A percentile compares a stretch with the other conserved stretches of the same genome.
Evolutionary conservation across 2,888 invertebrate genomes (phyloP).

Genomic region (Dugesia japonica): DNA sequence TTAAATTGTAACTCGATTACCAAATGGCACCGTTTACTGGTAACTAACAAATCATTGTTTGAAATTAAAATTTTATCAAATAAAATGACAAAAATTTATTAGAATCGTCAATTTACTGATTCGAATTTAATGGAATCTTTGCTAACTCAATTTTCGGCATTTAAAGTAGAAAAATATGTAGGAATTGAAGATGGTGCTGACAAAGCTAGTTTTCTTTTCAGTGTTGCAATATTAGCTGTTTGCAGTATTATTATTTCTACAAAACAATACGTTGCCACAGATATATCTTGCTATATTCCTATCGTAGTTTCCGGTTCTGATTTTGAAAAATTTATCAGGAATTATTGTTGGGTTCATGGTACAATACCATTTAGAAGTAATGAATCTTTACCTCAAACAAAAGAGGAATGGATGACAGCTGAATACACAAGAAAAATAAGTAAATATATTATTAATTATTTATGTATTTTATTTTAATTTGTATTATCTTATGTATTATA

Average conservation of each 20-base stretch:
- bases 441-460: conserved; percentile 25
- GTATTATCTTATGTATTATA: too few species aligned
- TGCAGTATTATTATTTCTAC: conserved; percentile 25
- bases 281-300: conserved; percentile 31
- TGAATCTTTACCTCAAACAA: conserved; percentile 24
- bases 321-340: conserved; percentile 28
- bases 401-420: background rate
- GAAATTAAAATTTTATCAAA: background rate
- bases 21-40: background rate
- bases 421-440: conserved; percentile 26
- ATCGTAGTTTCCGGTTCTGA: background rate
- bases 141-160: background rate
- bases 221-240: conserved; percentile 25
- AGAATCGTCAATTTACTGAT: too few species aligned
- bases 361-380: conserved; percentile 25
- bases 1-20: background rate
- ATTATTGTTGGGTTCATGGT: conserved; percentile 35
- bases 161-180: conserved; percentile 20
- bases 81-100: background rate
- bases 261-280: conserved; percentile 22
- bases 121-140: background rate
- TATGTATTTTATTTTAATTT: too few species aligned
- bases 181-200: conserved; percentile 34
- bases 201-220: conserved; percentile 33
- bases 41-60: background rate